Evolutionary conservation across 2,113 vertebrate genomes (phyloP).

Genomic region (Anolis sagrei): DNA sequence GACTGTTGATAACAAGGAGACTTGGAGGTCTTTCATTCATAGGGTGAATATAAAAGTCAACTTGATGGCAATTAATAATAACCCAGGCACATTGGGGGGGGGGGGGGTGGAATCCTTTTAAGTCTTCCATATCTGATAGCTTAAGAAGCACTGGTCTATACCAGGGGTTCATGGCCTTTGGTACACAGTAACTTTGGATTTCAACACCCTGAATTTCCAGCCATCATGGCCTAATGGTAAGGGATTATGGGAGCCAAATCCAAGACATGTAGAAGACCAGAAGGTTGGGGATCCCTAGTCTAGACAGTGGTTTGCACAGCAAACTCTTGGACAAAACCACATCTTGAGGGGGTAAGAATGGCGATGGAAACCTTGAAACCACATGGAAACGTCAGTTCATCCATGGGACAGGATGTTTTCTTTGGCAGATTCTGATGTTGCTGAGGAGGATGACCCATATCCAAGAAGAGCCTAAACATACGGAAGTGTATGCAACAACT

Average conservation of each 20-base stretch:
- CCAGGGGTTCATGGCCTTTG: not conserved
- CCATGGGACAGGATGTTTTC: not conserved
- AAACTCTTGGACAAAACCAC: not conserved
- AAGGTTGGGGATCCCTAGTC: not conserved
- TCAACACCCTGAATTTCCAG: not conserved
- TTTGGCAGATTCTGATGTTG: not conserved
- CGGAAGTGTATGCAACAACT: not conserved
- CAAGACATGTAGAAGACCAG: not conserved
- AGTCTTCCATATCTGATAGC: not conserved
- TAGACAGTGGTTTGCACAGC: conserved; percentile 1
- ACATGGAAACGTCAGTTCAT: not conserved
- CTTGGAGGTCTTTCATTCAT: no score
- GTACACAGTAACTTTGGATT: not conserved
- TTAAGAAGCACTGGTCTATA: not conserved
- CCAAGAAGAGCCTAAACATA: not conserved
- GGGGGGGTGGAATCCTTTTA: no score
- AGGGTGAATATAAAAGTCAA: no score
- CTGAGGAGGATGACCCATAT: not conserved
- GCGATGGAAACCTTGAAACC: not conserved
- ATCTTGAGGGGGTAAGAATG: not conserved
- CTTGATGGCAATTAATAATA: no score
- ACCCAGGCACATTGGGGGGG: no score
- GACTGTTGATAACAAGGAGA: no score
- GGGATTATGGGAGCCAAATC: not conserved
- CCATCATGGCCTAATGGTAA: not conserved